phyloP scores from a whole-genome alignment of 2,888 invertebrate species.

The Nomada ferruginata region DNA sequence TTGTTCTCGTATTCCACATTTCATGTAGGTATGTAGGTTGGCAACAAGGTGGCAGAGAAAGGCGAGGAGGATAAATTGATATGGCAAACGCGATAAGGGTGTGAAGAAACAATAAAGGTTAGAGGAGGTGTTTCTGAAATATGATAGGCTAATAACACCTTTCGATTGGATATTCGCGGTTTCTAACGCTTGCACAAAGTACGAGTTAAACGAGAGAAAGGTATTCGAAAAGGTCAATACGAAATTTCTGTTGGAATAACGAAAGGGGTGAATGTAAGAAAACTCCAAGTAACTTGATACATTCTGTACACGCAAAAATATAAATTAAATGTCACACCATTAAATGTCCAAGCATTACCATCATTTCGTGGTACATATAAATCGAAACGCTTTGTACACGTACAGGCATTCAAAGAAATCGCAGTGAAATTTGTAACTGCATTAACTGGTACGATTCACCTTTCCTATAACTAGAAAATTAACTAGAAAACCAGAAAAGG shows the following conservation, averaged over 20 bases:
- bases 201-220: constrained; percentile 19
- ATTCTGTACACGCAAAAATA: not conserved
- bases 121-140: constrained; percentile 37
- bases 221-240: not conserved
- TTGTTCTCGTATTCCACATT: constrained; percentile 8
- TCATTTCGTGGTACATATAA: not conserved
- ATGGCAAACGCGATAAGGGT: constrained; percentile 11
- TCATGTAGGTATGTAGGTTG: not conserved
- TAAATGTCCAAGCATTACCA: not conserved
- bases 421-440: constrained; percentile 15
- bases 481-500: not conserved
- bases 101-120: constrained; percentile 46
- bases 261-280: not conserved
- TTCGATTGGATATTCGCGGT: constrained; percentile 23
- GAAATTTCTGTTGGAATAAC: constrained; percentile 2
- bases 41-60: constrained; percentile 25
- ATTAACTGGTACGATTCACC: constrained; percentile 2
- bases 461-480: not conserved
- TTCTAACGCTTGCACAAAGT: constrained; percentile 10
- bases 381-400: not conserved
- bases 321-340: constrained; percentile 8
- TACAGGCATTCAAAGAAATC: not conserved
- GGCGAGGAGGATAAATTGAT: constrained; percentile 31
- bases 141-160: constrained; percentile 47
- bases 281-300: constrained; percentile 4